Percentiles rank a stretch among this genome's conserved stretches.
These are phyloP conservation scores for Gallirallus australis DNA, from an alignment of 2,797 vertebrate species.

Conservation along the genomic window DNA sequence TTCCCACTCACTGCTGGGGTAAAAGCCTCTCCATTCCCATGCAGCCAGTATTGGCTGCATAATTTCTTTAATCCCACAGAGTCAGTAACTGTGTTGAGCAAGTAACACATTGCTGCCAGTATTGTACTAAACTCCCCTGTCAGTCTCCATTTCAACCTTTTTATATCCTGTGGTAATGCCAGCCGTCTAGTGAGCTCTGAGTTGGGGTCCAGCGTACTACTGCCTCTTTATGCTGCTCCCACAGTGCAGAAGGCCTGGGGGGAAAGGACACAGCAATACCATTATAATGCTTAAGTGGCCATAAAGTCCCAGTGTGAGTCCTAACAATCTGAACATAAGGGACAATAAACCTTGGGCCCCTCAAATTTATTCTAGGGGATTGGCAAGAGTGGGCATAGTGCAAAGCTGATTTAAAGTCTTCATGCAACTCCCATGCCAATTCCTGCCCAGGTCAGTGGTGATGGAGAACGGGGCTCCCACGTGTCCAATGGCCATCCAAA, in stretches of 20 bases:
- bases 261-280: constrained; percentile 20
- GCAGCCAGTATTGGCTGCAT: background rate
- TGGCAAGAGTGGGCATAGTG: background rate
- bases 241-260: constrained; percentile 28
- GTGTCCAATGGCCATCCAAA: background rate
- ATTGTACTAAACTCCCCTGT: background rate
- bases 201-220: background rate
- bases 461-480: background rate
- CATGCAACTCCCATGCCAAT: background rate
- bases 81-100: background rate
- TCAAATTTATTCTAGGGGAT: constrained; percentile 23
- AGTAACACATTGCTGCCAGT: background rate
- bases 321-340: constrained; percentile 40
- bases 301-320: constrained; percentile 61
- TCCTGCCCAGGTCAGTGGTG: background rate
- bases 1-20: background rate
- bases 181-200: background rate
- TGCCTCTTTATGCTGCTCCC: constrained; percentile 38
- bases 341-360: constrained; percentile 49
- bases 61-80: background rate
- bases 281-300: constrained; percentile 58
- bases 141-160: background rate
- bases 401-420: constrained; percentile 9
- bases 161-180: background rate
- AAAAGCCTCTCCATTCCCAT: background rate